Conservation (phyloP, 2,888 invertebrate genomes). For the Hemithea aestivaria region DNA sequence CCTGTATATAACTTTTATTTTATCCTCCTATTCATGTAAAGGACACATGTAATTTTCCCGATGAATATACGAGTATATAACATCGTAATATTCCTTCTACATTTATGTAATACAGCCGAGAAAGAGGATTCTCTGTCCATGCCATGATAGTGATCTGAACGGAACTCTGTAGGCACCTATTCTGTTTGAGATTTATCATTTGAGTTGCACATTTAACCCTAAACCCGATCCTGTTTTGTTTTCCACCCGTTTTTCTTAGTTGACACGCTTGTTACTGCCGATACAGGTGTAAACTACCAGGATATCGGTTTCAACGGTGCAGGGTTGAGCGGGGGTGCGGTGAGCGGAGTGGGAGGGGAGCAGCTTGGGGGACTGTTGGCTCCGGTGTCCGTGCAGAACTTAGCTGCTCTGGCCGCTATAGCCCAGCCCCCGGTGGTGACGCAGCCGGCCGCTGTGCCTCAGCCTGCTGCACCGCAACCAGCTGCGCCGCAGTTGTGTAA, state of each 20-base stretch:
- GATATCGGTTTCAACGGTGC: constrained; percentile 77
- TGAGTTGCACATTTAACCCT: constrained; percentile 2
- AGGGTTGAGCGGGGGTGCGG: constrained; percentile 63
- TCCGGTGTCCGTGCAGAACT: constrained; percentile 93
- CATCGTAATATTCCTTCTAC: too few species aligned
- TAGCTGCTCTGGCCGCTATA: constrained; percentile 93
- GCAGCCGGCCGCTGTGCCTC: constrained; percentile 67
- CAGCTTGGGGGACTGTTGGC: constrained; percentile 91
- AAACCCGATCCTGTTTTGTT: constrained; percentile 14
- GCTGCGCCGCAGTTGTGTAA: constrained; percentile 68
- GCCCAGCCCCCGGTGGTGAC: constrained; percentile 80
- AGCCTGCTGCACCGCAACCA: constrained; percentile 53
- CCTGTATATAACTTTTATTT: too few species aligned
- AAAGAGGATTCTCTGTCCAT: too few species aligned
- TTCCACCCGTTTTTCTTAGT: constrained; percentile 12
- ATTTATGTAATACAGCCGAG: too few species aligned
- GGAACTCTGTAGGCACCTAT: too few species aligned
- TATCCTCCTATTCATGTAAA: too few species aligned
- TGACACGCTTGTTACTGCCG: constrained; percentile 10
- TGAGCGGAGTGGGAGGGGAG: constrained; percentile 76
- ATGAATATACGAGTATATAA: too few species aligned
- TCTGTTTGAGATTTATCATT: too few species aligned
- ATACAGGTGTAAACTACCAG: constrained; percentile 72
- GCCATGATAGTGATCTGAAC: too few species aligned
- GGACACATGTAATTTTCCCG: too few species aligned